Conservation (phyloP, 2,888 invertebrate species). For the Alloscopus bannaensis region DNA sequence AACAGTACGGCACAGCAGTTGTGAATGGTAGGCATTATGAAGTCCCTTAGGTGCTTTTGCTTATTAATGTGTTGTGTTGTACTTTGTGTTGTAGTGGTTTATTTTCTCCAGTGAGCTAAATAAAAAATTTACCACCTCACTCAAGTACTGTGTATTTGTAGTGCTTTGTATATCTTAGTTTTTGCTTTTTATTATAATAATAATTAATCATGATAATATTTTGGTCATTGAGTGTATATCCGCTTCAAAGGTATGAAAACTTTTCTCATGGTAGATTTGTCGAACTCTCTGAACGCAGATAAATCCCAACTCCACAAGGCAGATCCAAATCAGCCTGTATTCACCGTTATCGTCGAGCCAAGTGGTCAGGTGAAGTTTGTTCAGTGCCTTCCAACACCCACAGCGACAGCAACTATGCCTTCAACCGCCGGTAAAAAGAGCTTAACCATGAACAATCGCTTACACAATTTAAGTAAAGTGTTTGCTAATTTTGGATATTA, state of each 20-base stretch:
- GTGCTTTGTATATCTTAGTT: background rate
- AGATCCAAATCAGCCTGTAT: slow-evolving; percentile 58
- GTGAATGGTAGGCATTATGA: slow-evolving; percentile 66
- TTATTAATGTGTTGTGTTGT: slow-evolving; percentile 35
- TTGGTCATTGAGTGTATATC: too few relatives aligned
- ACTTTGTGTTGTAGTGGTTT: slow-evolving; percentile 7
- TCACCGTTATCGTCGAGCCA: slow-evolving; percentile 58
- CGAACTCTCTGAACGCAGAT: slow-evolving; percentile 50
- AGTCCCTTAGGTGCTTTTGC: slow-evolving; percentile 54
- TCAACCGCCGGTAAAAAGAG: slow-evolving; percentile 46
- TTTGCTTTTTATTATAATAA: background rate
- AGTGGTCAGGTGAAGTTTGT: slow-evolving; percentile 63
- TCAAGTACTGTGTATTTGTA: background rate
- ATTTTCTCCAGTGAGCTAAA: too few relatives aligned
- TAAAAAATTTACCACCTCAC: too few relatives aligned
- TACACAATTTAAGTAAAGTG: background rate
- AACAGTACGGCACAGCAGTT: slow-evolving; percentile 65
- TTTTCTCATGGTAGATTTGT: slow-evolving; percentile 36
- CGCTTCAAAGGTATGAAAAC: too few relatives aligned
- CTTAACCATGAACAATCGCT: background rate
- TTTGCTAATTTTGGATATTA: background rate
- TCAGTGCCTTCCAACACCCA: slow-evolving; percentile 63
- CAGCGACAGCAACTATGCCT: slow-evolving; percentile 53
- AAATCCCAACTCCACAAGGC: slow-evolving; percentile 60
- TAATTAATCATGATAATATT: too few relatives aligned